A percentile compares a stretch with the other conserved stretches of the same genome.
Evolutionary conservation across 2,113 vertebrate genomes (phyloP).

Genomic region (Balaeniceps rex): DNA sequence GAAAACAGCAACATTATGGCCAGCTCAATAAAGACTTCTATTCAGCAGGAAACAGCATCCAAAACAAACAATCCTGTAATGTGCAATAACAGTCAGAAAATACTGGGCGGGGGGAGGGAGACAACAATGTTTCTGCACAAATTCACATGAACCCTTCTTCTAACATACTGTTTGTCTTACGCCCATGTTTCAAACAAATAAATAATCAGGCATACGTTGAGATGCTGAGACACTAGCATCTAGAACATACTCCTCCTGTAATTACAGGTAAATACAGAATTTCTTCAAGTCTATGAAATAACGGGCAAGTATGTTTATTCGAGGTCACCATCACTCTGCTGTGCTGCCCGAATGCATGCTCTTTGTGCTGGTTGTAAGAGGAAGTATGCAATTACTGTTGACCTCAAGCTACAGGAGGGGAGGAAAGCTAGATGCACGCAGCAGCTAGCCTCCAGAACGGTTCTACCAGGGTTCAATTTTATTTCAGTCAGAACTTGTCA

Average conservation of each 20-base stretch:
- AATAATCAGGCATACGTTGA: background rate
- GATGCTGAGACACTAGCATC: background rate
- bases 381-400: background rate
- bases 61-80: background rate
- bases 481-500: background rate
- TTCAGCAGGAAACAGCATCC: background rate
- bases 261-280: background rate
- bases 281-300: background rate
- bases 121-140: background rate
- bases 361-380: background rate
- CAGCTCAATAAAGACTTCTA: background rate
- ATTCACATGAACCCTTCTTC: background rate
- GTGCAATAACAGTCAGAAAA: background rate
- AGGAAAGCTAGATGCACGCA: background rate
- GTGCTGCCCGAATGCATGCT: accelerated
- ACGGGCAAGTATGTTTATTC: background rate
- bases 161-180: background rate
- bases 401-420: background rate
- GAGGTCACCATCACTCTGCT: background rate
- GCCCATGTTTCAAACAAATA: background rate
- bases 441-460: background rate
- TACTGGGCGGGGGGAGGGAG: background rate
- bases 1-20: background rate
- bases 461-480: background rate
- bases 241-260: background rate